Conservation (phyloP, 2,888 invertebrate genomes). For the Gonocerus acuteangulatus region DNA sequence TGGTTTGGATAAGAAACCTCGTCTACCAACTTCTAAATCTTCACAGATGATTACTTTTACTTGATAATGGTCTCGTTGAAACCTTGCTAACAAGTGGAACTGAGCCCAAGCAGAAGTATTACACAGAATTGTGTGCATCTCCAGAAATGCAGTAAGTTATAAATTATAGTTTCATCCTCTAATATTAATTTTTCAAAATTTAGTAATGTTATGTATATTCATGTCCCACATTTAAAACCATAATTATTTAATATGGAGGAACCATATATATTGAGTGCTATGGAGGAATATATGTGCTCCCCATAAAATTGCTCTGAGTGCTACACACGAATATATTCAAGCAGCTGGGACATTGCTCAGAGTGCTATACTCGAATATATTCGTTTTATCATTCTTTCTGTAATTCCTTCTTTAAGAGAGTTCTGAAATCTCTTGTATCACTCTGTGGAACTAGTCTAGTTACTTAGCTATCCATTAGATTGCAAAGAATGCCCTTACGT, state of each 20-base stretch:
- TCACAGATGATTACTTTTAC: conserved; percentile 92
- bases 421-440: no score
- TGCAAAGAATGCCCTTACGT: no score
- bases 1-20: conserved; percentile 66
- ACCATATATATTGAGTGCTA: no score
- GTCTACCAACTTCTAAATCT: conserved; percentile 57
- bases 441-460: no score
- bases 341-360: no score
- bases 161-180: not conserved
- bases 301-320: no score
- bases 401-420: no score
- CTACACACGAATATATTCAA: no score
- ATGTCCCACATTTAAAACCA: not conserved
- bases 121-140: conserved; percentile 76
- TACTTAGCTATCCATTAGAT: no score
- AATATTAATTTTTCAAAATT: not conserved
- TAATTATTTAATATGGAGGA: not conserved
- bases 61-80: conserved; percentile 68
- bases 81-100: conserved; percentile 95
- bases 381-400: no score
- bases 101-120: conserved; percentile 98
- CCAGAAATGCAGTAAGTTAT: conserved; percentile 54
- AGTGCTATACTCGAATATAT: no score
- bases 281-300: no score
- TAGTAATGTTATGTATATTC: not conserved